Percentiles rank a stretch among this genome's conserved stretches.
Conservation (phyloP, 2,797 vertebrate species). For the Enteromius viviparus region DNA sequence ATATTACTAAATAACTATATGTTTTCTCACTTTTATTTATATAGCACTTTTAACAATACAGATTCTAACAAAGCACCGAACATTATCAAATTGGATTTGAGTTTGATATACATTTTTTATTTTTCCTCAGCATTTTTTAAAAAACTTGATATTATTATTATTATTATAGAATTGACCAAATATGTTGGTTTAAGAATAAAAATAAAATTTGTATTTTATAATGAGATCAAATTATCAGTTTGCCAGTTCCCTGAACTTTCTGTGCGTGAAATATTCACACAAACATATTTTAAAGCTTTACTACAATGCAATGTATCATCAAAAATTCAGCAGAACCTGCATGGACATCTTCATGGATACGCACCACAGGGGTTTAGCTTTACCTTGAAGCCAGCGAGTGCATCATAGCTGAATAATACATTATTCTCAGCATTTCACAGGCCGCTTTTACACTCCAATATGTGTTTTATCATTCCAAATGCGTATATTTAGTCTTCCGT, state of each 20-base stretch:
- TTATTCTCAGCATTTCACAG: conserved; percentile 50
- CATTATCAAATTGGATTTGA: too few species aligned
- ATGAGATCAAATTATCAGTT: conserved; percentile 58
- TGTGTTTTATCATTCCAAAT: conserved; percentile 53
- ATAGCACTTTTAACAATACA: too few species aligned
- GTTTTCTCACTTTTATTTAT: too few species aligned
- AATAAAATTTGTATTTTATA: conserved; percentile 66
- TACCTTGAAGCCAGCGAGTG: conserved; percentile 47
- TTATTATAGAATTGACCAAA: conserved; percentile 51
- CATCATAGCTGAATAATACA: conserved; percentile 51
- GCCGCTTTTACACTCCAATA: conserved; percentile 43
- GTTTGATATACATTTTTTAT: conserved; percentile 43
- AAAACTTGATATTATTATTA: conserved; percentile 45
- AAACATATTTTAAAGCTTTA: conserved; percentile 46
- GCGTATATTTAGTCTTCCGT: conserved; percentile 31
- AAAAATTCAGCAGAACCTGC: conserved; percentile 46
- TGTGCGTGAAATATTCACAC: conserved; percentile 21
- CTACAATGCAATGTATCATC: conserved; percentile 46
- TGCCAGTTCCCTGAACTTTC: neutral
- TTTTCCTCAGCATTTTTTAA: conserved; percentile 57
- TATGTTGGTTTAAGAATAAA: conserved; percentile 62
- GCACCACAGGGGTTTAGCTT: conserved; percentile 11
- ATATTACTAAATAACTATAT: too few species aligned
- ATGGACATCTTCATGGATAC: conserved; percentile 31
- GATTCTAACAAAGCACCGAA: too few species aligned